phyloP scores from a whole-genome alignment of 2,888 invertebrate genomes.

The Hesperia comma region DNA sequence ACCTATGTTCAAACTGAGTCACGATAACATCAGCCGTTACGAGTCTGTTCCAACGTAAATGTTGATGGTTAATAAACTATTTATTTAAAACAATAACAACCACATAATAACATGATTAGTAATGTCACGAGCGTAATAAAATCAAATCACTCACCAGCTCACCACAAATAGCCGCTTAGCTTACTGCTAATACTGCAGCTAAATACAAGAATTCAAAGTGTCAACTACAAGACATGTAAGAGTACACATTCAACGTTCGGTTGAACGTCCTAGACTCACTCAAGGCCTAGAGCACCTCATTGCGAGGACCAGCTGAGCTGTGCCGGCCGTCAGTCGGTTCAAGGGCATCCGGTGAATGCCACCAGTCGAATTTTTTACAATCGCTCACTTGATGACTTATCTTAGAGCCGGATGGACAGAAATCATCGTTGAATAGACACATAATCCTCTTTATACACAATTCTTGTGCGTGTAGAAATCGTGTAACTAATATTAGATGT shows the following conservation, averaged over 20 bases:
- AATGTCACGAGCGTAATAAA: not conserved
- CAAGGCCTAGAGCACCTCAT: conserved; percentile 70
- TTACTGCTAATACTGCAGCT: not conserved
- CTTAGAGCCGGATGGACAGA: conserved; percentile 74
- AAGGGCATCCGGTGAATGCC: conserved; percentile 81
- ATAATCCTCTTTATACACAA: not conserved
- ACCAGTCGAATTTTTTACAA: conserved; percentile 68
- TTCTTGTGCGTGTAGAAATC: too few relatives aligned
- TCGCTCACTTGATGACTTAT: conserved; percentile 65
- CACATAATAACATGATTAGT: too few relatives aligned
- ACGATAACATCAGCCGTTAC: not conserved
- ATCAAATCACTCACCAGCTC: not conserved
- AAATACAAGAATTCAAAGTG: conserved; percentile 6
- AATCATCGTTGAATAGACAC: conserved; percentile 53
- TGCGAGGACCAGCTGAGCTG: conserved; percentile 67
- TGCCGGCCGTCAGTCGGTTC: conserved; percentile 73
- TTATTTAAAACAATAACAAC: not conserved
- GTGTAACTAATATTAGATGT: too few relatives aligned
- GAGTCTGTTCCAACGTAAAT: not conserved
- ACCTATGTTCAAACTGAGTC: not conserved
- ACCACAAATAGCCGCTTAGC: not conserved
- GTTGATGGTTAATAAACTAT: not conserved
- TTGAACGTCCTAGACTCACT: conserved; percentile 74
- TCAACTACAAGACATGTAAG: conserved; percentile 32
- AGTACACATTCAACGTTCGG: conserved; percentile 57